Conservation (phyloP, 2,888 invertebrate genomes). For the Andrena chrysosceles region DNA sequence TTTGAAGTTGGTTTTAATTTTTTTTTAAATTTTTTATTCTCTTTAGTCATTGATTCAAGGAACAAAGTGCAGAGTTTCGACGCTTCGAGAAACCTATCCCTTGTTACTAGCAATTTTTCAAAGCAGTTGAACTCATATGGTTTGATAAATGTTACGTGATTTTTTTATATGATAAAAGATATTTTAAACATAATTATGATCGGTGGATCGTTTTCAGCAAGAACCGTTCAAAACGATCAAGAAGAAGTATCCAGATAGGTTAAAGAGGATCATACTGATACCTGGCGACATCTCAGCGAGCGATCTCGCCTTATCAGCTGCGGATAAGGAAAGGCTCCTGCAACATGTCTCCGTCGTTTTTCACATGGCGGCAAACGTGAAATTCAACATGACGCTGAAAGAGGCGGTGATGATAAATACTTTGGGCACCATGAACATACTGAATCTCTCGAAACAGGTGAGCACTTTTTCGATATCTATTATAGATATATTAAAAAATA, state of each 20-base stretch:
- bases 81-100: no score
- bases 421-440: slow-evolving; percentile 86
- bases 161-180: neutral
- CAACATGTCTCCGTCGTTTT: slow-evolving; percentile 90
- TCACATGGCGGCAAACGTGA: slow-evolving; percentile 95
- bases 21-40: no score
- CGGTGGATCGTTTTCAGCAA: slow-evolving; percentile 71
- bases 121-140: no score
- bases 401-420: slow-evolving; percentile 89
- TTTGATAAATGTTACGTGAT: neutral
- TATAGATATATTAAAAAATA: no score
- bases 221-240: slow-evolving; percentile 85
- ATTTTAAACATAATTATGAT: neutral
- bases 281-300: slow-evolving; percentile 88
- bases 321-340: slow-evolving; percentile 87
- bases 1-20: no score
- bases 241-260: slow-evolving; percentile 86
- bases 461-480: neutral
- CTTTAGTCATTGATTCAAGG: no score
- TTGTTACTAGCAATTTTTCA: no score
- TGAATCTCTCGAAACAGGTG: slow-evolving; percentile 85
- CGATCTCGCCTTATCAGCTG: slow-evolving; percentile 87
- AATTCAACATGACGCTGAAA: slow-evolving; percentile 89
- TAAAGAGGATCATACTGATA: slow-evolving; percentile 89
- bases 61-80: no score